A percentile compares a stretch with the other conserved stretches of the same genome.
Conservation (phyloP, 2,888 invertebrate species). For the Leptinotarsa peninsularis region DNA sequence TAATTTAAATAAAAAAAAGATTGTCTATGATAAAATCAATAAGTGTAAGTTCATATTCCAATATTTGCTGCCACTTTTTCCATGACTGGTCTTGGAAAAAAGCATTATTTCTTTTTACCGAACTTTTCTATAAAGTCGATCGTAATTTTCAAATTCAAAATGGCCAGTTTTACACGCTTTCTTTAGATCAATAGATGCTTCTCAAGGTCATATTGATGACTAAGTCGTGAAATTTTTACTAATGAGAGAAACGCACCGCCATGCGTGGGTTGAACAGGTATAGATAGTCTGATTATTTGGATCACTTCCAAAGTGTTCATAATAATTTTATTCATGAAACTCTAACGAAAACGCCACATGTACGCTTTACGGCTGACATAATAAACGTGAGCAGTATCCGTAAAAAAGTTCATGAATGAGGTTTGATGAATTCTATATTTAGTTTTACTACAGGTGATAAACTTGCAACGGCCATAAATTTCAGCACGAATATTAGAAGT, state of each 20-base stretch:
- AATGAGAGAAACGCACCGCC: conserved; percentile 20
- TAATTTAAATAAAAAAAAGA: too few species aligned
- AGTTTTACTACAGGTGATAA: conserved; percentile 10
- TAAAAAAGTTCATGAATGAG: conserved; percentile 21
- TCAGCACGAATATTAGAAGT: not conserved
- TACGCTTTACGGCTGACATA: not conserved
- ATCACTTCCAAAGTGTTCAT: conserved; percentile 32
- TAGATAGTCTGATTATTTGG: conserved; percentile 30
- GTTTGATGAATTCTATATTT: conserved; percentile 14
- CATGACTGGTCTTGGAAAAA: too few species aligned
- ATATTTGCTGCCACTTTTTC: too few species aligned
- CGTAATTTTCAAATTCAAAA: too few species aligned
- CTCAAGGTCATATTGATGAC: not conserved
- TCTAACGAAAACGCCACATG: conserved; percentile 24
- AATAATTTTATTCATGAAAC: conserved; percentile 35
- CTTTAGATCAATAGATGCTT: not conserved
- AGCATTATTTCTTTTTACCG: too few species aligned
- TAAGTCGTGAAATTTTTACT: not conserved
- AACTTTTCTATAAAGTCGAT: too few species aligned
- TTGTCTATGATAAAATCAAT: too few species aligned
- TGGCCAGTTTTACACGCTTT: too few species aligned
- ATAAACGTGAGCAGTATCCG: conserved; percentile 4
- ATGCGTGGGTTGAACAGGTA: conserved; percentile 20
- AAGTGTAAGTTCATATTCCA: too few species aligned
- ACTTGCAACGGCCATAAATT: not conserved